Conservation (phyloP, 2,113 vertebrate genomes). For the Malurus elegans region DNA sequence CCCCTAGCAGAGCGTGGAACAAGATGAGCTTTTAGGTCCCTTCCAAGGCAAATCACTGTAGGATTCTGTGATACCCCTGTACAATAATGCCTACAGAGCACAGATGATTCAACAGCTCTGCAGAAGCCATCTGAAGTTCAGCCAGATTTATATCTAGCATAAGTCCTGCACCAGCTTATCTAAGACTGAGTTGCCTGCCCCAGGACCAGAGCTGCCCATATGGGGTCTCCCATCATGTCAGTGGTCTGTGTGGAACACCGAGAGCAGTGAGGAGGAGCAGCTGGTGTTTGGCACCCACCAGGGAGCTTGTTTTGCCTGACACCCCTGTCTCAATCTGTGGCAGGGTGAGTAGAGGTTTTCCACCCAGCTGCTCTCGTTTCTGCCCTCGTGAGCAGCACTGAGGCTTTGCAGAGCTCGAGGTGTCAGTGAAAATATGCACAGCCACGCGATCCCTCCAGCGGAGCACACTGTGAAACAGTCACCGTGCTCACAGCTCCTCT, state of each 20-base stretch:
- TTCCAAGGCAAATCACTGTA: background rate
- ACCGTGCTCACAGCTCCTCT: background rate
- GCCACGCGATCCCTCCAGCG: fast-evolving
- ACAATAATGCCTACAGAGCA: background rate
- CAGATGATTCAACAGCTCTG: background rate
- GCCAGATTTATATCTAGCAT: background rate
- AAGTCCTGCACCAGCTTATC: background rate
- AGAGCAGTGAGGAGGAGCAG: background rate
- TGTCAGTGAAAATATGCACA: background rate
- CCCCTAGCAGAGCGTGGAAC: no score
- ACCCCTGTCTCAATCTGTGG: background rate
- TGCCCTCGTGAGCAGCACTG: background rate
- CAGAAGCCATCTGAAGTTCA: background rate
- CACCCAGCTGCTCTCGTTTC: background rate
- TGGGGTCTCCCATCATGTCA: fast-evolving
- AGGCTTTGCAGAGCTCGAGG: background rate
- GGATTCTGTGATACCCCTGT: background rate
- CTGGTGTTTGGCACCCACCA: background rate
- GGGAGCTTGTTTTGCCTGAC: background rate
- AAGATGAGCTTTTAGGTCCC: background rate
- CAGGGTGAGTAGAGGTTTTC: background rate
- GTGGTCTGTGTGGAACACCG: background rate
- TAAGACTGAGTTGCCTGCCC: background rate
- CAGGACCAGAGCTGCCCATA: fast-evolving
- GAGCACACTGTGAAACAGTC: fast-evolving